Evolutionary conservation across 2,888 invertebrate species (phyloP).

Genomic region (Lasioglossum morio): DNA sequence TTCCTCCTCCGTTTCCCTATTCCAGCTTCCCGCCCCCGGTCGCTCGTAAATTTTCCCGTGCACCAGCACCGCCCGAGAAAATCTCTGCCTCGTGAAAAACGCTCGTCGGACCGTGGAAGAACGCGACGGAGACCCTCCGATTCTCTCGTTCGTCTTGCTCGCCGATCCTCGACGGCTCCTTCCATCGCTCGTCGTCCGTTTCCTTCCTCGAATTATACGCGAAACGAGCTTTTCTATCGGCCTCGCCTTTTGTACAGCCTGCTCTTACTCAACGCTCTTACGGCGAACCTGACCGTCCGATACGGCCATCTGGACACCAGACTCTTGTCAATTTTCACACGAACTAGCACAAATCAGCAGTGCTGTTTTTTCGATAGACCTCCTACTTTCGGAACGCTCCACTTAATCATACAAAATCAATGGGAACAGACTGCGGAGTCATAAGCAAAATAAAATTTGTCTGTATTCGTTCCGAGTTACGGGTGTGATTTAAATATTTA

Average conservation of each 20-base stretch:
- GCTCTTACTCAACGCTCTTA: background rate
- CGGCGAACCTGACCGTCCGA: background rate
- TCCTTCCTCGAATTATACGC: too few relatives aligned
- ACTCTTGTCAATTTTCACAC: background rate
- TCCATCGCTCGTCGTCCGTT: background rate
- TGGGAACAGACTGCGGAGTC: too few relatives aligned
- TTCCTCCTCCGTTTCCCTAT: background rate
- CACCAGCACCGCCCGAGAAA: conserved; percentile 16
- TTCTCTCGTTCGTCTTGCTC: background rate
- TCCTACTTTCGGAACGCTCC: too few relatives aligned
- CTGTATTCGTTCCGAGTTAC: too few relatives aligned
- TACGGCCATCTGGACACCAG: background rate
- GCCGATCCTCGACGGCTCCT: background rate
- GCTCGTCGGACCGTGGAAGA: conserved; percentile 16
- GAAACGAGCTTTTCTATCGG: background rate
- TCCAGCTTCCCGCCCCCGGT: background rate
- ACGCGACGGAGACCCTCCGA: background rate
- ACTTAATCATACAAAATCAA: too few relatives aligned
- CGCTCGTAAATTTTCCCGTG: conserved; percentile 50
- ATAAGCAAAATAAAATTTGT: too few relatives aligned
- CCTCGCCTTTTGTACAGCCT: background rate
- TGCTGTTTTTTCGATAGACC: too few relatives aligned
- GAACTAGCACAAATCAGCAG: too few relatives aligned
- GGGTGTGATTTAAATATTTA: too few relatives aligned
- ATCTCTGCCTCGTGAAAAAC: conserved; percentile 30